Percentiles rank a stretch among this genome's conserved stretches.
These are phyloP conservation scores for Fabriciana adippe DNA, from an alignment of 2,888 invertebrate species.

Conservation along the genomic window DNA sequence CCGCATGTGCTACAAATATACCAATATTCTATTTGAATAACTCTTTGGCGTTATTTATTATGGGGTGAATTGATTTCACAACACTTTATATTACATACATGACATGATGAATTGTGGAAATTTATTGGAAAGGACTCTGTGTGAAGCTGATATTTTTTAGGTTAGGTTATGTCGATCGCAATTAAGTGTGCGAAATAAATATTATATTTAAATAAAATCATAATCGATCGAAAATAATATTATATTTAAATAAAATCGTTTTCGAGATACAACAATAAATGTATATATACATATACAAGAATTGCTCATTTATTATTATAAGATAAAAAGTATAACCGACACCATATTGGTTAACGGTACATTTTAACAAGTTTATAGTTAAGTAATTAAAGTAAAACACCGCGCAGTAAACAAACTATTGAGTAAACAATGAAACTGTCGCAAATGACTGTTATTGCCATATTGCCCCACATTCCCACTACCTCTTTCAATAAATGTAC, in stretches of 20 bases:
- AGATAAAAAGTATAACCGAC: not conserved
- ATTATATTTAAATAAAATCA: too few species aligned
- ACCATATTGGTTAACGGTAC: slow-evolving; percentile 24
- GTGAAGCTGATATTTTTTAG: too few species aligned
- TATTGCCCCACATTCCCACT: slow-evolving; percentile 56
- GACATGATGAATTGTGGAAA: slow-evolving; percentile 19
- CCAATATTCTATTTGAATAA: slow-evolving; percentile 27
- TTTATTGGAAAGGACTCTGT: not conserved
- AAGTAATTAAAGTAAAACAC: slow-evolving; percentile 19
- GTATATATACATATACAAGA: not conserved
- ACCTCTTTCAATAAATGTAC: slow-evolving; percentile 51
- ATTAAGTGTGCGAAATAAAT: too few species aligned
- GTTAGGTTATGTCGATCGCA: too few species aligned
- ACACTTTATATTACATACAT: not conserved
- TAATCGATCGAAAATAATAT: too few species aligned
- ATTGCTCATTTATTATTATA: not conserved
- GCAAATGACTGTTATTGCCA: slow-evolving; percentile 20
- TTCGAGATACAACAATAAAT: too few species aligned
- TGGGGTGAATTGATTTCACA: slow-evolving; percentile 25
- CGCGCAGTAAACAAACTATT: slow-evolving; percentile 13
- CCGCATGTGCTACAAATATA: slow-evolving; percentile 41
- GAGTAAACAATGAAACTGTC: slow-evolving; percentile 25
- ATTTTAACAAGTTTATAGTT: not conserved
- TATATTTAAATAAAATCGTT: too few species aligned
- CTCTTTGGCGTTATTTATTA: slow-evolving; percentile 24